Conservation (phyloP, 2,888 invertebrate genomes). For the Brachypterus glaber region DNA sequence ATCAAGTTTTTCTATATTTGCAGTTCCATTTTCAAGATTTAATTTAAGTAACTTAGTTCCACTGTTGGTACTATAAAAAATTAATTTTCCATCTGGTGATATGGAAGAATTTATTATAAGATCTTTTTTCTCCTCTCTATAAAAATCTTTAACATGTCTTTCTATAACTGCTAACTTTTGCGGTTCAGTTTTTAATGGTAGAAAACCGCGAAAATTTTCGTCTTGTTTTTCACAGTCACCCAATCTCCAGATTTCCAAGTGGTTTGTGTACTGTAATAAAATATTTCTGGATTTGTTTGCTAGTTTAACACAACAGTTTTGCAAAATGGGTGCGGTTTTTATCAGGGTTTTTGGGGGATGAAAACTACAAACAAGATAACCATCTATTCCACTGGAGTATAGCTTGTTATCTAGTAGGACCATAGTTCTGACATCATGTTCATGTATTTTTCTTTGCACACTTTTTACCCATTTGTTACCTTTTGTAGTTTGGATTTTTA, state of each 20-base stretch:
- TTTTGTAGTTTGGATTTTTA: slow-evolving; percentile 51
- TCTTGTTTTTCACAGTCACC: slow-evolving; percentile 40
- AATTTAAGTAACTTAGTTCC: slow-evolving; percentile 59
- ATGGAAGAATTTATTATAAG: slow-evolving; percentile 61
- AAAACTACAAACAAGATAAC: slow-evolving; percentile 64
- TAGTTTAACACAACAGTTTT: slow-evolving; percentile 48
- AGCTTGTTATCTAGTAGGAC: slow-evolving; percentile 54
- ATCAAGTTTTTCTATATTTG: too few species aligned
- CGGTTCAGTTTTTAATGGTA: slow-evolving; percentile 46
- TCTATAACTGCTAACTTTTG: slow-evolving; percentile 60
- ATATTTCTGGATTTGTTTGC: slow-evolving; percentile 42
- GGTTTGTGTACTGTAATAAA: slow-evolving; percentile 36
- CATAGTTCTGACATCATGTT: slow-evolving; percentile 72
- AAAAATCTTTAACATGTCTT: slow-evolving; percentile 39
- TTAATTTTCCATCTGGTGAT: slow-evolving; percentile 59
- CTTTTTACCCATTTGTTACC: slow-evolving; percentile 74
- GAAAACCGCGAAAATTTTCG: slow-evolving; percentile 30
- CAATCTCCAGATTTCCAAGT: slow-evolving; percentile 57
- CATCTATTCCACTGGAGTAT: slow-evolving; percentile 74
- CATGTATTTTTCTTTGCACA: slow-evolving; percentile 68
- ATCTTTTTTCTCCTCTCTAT: slow-evolving; percentile 44
- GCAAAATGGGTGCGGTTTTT: slow-evolving; percentile 64
- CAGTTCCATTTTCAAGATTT: slow-evolving; percentile 45
- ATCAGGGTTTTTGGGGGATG: slow-evolving; percentile 57
- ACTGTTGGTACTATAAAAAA: slow-evolving; percentile 64